A percentile compares a stretch with the other conserved stretches of the same genome.
These are phyloP conservation scores for Neolamprologus falcicula DNA, from an alignment of 2,113 vertebrate genomes.

Conservation along the genomic window DNA sequence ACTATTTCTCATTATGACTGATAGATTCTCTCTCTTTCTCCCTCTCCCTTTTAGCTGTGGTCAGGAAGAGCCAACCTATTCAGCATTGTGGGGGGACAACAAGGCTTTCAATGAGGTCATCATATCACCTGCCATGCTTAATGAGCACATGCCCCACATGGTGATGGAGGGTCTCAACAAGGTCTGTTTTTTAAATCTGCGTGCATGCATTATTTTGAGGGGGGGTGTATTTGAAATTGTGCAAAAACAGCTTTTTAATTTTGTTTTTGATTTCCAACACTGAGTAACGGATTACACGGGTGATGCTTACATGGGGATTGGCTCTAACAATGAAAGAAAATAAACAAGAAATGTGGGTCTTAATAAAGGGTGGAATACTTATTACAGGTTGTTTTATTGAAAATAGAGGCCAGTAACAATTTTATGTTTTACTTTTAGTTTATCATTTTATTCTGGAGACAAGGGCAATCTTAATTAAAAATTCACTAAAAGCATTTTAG, in stretches of 20 bases:
- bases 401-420: background rate
- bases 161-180: slow-evolving; percentile 98
- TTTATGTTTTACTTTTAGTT: background rate
- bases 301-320: background rate
- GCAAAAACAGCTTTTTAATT: background rate
- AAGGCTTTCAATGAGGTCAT: slow-evolving; percentile 97
- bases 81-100: slow-evolving; percentile 97
- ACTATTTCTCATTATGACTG: background rate
- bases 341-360: background rate
- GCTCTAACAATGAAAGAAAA: background rate
- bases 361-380: background rate
- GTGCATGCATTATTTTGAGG: background rate
- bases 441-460: background rate
- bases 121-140: slow-evolving; percentile 97
- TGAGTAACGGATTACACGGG: background rate
- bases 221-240: background rate
- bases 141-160: slow-evolving; percentile 94
- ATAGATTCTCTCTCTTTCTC: background rate
- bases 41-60: slow-evolving; percentile 77
- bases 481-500: background rate
- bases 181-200: slow-evolving; percentile 66
- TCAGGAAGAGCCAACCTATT: slow-evolving; percentile 97
- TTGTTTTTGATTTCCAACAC: background rate
- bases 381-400: background rate
- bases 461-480: background rate